Evolutionary conservation across 2,888 invertebrate species (phyloP).

Genomic region (Acleris emargana): DNA sequence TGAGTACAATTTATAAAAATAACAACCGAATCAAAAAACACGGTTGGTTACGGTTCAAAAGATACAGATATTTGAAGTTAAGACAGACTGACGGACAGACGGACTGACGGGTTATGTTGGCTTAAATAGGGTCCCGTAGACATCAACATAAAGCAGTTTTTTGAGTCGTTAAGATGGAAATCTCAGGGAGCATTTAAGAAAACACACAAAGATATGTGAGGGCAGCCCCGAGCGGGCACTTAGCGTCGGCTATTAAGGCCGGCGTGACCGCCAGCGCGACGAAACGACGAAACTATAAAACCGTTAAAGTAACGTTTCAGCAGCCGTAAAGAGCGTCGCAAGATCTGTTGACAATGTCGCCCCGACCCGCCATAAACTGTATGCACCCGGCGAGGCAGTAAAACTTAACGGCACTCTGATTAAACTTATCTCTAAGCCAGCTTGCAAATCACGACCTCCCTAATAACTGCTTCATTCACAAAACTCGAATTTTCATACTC

Average conservation of each 20-base stretch:
- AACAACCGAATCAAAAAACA: too few relatives aligned
- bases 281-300: slow-evolving; percentile 83
- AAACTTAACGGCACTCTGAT: slow-evolving; percentile 82
- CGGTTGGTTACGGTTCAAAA: too few relatives aligned
- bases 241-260: slow-evolving; percentile 79
- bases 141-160: slow-evolving; percentile 56
- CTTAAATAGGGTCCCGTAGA: too few relatives aligned
- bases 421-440: slow-evolving; percentile 76
- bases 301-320: slow-evolving; percentile 83
- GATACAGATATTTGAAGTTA: too few relatives aligned
- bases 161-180: slow-evolving; percentile 78
- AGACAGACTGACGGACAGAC: too few relatives aligned
- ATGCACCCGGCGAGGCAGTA: slow-evolving; percentile 78
- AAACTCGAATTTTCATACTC: slow-evolving; percentile 50
- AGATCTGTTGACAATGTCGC: slow-evolving; percentile 84
- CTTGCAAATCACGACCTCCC: slow-evolving; percentile 69
- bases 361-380: slow-evolving; percentile 78
- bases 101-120: too few relatives aligned
- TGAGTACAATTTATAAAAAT: too few relatives aligned
- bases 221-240: slow-evolving; percentile 81
- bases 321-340: slow-evolving; percentile 82
- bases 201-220: slow-evolving; percentile 72
- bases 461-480: slow-evolving; percentile 63
- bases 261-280: slow-evolving; percentile 79
- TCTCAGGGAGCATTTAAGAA: slow-evolving; percentile 71